Conservation (phyloP, 2,888 invertebrate genomes). For the Pasiphila rectangulata region DNA sequence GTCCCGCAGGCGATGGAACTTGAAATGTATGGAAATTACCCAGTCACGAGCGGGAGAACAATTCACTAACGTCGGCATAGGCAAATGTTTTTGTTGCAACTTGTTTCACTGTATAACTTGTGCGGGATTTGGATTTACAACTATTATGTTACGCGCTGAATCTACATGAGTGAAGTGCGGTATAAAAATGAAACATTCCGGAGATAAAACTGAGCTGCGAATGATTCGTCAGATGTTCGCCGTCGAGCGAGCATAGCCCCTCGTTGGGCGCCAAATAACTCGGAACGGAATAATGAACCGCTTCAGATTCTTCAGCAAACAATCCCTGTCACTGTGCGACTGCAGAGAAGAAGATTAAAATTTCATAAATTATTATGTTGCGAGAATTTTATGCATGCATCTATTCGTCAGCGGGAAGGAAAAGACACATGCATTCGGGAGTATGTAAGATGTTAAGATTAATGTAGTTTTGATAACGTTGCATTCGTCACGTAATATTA, state of each 20-base stretch:
- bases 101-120: constrained; percentile 68
- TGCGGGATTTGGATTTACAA: constrained; percentile 63
- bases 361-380: constrained; percentile 43
- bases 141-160: constrained; percentile 44
- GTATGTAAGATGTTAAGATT: too few relatives aligned
- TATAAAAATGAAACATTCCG: constrained; percentile 48
- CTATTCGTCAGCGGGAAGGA: not conserved
- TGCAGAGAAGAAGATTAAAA: constrained; percentile 53
- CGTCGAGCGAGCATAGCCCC: constrained; percentile 49
- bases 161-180: constrained; percentile 36
- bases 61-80: constrained; percentile 79
- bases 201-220: constrained; percentile 46
- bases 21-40: constrained; percentile 82
- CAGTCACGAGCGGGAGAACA: constrained; percentile 79
- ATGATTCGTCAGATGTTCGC: constrained; percentile 57
- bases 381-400: constrained; percentile 12
- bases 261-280: constrained; percentile 67
- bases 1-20: constrained; percentile 81
- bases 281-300: constrained; percentile 65
- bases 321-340: constrained; percentile 55
- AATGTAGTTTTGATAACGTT: not conserved
- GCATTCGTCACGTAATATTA: too few relatives aligned
- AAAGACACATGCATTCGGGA: not conserved
- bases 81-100: constrained; percentile 79
- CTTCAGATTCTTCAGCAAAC: constrained; percentile 62